Percentiles rank a stretch among this genome's conserved stretches.
Conservation (phyloP, 2,113 vertebrate genomes). For the Mustela nigripes region DNA sequence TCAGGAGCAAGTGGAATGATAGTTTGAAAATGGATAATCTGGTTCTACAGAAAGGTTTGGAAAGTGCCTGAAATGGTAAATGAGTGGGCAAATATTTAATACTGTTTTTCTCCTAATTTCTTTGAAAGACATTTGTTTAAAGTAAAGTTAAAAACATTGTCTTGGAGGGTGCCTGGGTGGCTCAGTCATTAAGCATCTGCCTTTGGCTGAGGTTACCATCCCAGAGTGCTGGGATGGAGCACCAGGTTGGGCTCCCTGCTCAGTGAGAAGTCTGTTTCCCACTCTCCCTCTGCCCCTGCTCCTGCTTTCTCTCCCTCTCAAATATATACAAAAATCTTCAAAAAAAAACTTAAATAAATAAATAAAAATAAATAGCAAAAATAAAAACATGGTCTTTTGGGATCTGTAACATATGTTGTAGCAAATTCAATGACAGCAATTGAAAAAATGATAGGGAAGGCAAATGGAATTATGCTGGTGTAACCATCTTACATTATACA, state of each 20-base stretch:
- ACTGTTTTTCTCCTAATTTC: neutral
- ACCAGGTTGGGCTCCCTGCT: neutral
- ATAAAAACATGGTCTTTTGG: neutral
- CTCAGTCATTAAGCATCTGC: neutral
- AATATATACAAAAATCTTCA: neutral
- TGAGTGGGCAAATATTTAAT: neutral
- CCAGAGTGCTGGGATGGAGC: neutral
- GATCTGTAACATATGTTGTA: neutral
- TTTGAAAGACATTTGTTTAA: slow-evolving; percentile 23
- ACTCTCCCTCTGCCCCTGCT: neutral
- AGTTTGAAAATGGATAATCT: neutral
- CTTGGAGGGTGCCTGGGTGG: neutral
- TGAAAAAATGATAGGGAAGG: neutral
- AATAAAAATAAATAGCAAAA: neutral
- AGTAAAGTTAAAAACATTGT: slow-evolving; percentile 20
- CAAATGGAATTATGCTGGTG: neutral
- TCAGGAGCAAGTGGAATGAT: neutral
- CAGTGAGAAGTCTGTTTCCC: neutral
- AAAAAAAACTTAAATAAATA: too few species aligned
- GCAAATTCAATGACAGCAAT: neutral
- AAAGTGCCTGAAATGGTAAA: neutral
- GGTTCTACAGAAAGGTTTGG: neutral
- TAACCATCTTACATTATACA: neutral
- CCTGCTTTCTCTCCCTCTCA: neutral
- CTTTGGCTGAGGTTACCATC: neutral